Base-by-base conservation (phyloP, 23 tunicate species). In the Aplidium turbinatum region DNA sequence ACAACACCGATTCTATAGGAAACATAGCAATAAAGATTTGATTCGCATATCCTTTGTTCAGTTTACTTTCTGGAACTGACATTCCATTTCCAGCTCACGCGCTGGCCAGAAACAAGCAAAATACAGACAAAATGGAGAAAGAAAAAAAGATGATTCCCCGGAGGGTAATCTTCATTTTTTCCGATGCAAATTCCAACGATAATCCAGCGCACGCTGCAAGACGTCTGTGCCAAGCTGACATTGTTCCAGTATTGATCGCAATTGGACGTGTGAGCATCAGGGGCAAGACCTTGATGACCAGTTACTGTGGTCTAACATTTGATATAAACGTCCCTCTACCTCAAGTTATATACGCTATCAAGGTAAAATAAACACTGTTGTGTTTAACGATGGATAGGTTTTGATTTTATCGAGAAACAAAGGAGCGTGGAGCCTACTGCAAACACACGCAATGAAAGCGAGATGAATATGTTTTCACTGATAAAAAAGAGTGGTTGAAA, bases 181-280 rank as follows among this genome's bases (percentile, higher is more conserved):
- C 92, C 36, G 96, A 89, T 73, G 96, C 84, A 1, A 40, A 36
- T 27, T 82, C 96, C 30, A 78, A 82, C 38, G 96, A 89, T 36
- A 77, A 89, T 31, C 84, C 83, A 0, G 71, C 58, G 56, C 89
- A 68, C 20, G 85, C 96, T 11, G 89, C 89, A 1, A 62, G 84
- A 68, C 38, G 96, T 71, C 76, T 89, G 33, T 89, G 96, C 71
- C 84, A 89, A 55, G 63, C 47, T 40, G 68, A 89, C 58, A 89
- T 89, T 46, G 57, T 89, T 7, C 85, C 85, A 2, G 85, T 89
- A 22, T 27, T 89, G 0, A 77, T 89, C 22, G 96, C 75, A n/a
- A 64, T 65, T 7, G 85, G 81, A 2, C 38, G 70, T 0, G 77
- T 89, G 0, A 78, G 78, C 55, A 24, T 50, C 13, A 52, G 70